Evolutionary conservation across 2,888 invertebrate species (phyloP).

Genomic region (Drosophila nigricruria): DNA sequence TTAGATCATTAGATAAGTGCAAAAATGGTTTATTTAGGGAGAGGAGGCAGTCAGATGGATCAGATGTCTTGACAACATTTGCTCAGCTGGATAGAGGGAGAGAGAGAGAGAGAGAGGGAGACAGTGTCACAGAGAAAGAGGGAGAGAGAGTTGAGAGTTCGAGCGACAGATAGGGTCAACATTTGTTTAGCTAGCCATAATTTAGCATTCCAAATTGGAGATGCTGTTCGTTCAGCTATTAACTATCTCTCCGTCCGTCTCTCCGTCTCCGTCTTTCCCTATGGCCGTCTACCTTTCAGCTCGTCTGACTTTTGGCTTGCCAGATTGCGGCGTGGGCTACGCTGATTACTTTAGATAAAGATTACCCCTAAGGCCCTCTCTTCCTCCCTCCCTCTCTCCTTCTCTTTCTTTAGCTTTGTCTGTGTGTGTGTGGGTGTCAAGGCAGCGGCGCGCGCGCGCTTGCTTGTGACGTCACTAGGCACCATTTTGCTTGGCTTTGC

Average conservation of each 20-base stretch:
- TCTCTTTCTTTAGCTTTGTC: not conserved
- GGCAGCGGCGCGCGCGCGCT: slow-evolving; percentile 11
- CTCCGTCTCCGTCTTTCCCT: not conserved
- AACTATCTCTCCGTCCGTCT: not conserved
- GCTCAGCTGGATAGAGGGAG: not conserved
- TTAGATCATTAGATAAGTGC: not conserved
- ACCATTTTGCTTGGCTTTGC: slow-evolving; percentile 38
- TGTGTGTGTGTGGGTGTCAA: slow-evolving; percentile 34
- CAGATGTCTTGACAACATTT: not conserved
- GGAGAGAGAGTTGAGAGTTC: not conserved
- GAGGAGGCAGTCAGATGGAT: not conserved
- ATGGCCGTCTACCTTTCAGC: not conserved
- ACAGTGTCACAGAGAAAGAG: not conserved
- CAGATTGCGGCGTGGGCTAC: slow-evolving; percentile 56
- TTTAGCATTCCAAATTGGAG: slow-evolving; percentile 48
- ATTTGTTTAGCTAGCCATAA: slow-evolving; percentile 29
- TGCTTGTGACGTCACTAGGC: slow-evolving; percentile 61
- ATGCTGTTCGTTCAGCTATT: slow-evolving; percentile 25
- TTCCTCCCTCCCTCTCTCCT: not conserved
- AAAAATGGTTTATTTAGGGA: not conserved
- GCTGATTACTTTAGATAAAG: slow-evolving; percentile 64
- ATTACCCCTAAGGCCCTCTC: not conserved
- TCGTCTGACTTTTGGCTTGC: slow-evolving; percentile 1
- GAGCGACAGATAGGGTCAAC: not conserved
- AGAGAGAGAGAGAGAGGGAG: not conserved